Conservation (phyloP, 2,797 vertebrate species). For the Lacerta bilineata region DNA sequence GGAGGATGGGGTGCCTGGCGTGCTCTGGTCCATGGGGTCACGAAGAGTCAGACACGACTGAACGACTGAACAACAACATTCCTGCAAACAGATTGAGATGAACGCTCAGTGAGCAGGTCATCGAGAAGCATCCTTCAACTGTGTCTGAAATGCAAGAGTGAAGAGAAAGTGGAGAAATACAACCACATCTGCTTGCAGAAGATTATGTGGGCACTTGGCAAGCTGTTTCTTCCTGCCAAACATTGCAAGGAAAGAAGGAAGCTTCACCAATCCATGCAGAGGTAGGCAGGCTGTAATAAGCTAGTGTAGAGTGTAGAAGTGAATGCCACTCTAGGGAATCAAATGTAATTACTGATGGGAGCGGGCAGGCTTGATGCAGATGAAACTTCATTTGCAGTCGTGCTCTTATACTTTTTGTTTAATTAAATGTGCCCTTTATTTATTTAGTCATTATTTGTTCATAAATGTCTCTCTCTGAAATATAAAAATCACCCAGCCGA, state of each 20-base stretch:
- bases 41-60: too few species aligned
- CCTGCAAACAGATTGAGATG: too few species aligned
- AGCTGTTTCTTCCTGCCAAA: not conserved
- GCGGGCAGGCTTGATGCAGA: not conserved
- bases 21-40: too few species aligned
- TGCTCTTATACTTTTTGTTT: not conserved
- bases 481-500: not conserved
- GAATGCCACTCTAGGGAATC: not conserved
- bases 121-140: not conserved
- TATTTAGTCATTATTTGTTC: not conserved
- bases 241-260: not conserved
- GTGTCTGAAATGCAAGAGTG: not conserved
- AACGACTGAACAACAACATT: too few species aligned
- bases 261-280: not conserved
- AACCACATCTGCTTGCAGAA: not conserved
- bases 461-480: not conserved
- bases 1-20: too few species aligned
- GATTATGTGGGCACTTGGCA: not conserved
- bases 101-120: too few species aligned
- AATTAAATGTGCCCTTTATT: not conserved
- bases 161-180: not conserved
- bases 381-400: conserved; percentile 5
- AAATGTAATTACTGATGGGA: not conserved
- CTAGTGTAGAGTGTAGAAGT: not conserved
- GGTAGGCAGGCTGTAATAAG: not conserved